phyloP scores from a whole-genome alignment of 2,797 vertebrate species.

The Pangasius sanitwongsei region DNA sequence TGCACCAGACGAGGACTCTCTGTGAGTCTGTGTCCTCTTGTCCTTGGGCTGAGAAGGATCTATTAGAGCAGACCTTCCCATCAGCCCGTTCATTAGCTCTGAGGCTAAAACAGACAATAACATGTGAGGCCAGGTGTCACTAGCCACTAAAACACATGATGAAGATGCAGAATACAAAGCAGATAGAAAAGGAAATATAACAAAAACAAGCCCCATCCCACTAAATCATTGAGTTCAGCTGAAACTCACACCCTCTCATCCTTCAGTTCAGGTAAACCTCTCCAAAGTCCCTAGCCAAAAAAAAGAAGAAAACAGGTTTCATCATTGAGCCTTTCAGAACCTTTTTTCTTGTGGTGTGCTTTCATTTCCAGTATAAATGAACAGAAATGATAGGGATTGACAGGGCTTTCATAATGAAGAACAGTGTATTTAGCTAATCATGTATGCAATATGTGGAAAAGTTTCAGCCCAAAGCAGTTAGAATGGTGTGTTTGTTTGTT shows the following conservation, averaged over 20 bases:
- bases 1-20: slow-evolving; percentile 18
- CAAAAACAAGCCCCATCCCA: background rate
- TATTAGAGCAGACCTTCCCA: slow-evolving; percentile 48
- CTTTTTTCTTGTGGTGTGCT: background rate
- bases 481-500: background rate
- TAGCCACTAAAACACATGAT: slow-evolving; percentile 21
- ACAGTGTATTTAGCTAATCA: background rate
- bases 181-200: slow-evolving; percentile 5
- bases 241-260: slow-evolving; percentile 6
- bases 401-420: slow-evolving; percentile 1
- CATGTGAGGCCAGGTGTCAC: slow-evolving; percentile 48
- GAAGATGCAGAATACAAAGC: slow-evolving; percentile 25
- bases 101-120: slow-evolving; percentile 43
- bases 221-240: background rate
- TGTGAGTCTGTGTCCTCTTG: slow-evolving; percentile 21
- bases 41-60: slow-evolving; percentile 44
- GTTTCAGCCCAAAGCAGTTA: background rate
- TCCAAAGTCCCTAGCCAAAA: background rate
- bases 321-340: slow-evolving; percentile 8
- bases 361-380: background rate
- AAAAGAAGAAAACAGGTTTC: background rate
- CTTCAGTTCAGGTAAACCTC: background rate
- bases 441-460: background rate
- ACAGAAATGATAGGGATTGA: background rate
- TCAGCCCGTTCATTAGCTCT: slow-evolving; percentile 36